Percentiles rank a stretch among this genome's conserved stretches.
These are phyloP conservation scores for Atrichornis clamosus DNA, from an alignment of 2,113 vertebrate genomes.

Conservation along the genomic window DNA sequence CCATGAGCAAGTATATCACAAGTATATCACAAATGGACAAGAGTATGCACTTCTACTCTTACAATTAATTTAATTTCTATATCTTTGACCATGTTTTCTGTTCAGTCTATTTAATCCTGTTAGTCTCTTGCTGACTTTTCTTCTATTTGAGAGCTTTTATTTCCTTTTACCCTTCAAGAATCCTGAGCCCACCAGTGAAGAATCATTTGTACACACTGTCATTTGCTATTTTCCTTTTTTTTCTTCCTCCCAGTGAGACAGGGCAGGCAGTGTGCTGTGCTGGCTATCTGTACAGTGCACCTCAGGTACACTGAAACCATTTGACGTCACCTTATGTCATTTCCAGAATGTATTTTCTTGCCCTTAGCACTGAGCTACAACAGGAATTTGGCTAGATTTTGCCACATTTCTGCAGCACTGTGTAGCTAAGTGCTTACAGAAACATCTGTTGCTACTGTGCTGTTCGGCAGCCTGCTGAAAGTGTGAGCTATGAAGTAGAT, in stretches of 20 bases:
- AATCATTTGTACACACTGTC: neutral
- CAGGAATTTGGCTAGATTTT: neutral
- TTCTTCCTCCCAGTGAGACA: neutral
- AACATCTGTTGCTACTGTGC: conserved; percentile 6
- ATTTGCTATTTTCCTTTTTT: neutral
- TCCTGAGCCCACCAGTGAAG: neutral
- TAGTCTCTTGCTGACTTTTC: neutral
- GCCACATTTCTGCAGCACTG: neutral
- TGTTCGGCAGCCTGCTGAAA: neutral
- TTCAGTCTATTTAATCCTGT: neutral
- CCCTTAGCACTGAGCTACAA: neutral
- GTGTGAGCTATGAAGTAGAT: neutral
- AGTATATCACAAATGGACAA: neutral
- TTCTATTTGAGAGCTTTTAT: neutral
- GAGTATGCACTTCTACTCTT: neutral
- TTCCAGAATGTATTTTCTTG: neutral
- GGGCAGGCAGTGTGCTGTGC: neutral
- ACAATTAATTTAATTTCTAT: neutral
- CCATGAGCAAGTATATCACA: neutral
- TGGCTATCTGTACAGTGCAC: neutral
- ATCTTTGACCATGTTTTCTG: neutral
- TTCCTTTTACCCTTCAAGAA: neutral
- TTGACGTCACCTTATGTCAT: neutral
- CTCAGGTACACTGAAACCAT: neutral
- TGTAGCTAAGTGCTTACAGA: neutral